Evolutionary conservation across 1,140 invertebrate species (phyloP).

Genomic region (Habropoda laboriosa): DNA sequence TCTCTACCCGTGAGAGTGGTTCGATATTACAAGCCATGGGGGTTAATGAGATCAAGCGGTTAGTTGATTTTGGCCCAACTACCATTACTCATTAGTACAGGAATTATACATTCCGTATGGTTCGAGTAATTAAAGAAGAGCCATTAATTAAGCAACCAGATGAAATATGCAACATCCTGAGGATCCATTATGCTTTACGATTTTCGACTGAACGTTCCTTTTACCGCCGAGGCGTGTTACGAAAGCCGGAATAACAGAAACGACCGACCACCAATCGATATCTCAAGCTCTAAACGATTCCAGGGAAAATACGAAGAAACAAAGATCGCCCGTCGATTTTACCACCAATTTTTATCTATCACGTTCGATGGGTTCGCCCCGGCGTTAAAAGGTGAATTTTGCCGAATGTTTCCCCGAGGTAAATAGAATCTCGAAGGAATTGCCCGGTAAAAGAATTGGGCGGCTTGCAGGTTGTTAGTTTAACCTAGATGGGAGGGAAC

Average conservation of each 20-base stretch:
- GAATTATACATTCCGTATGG: no score
- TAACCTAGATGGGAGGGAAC: constrained; percentile 34
- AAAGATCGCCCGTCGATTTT: constrained; percentile 6
- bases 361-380: constrained; percentile 4
- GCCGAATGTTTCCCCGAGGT: constrained; percentile 41
- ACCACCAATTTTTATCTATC: constrained; percentile 31
- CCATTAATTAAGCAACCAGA: neutral
- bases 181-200: neutral
- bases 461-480: constrained; percentile 45
- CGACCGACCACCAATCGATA: no score
- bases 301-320: neutral
- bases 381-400: constrained; percentile 31
- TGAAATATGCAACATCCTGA: neutral
- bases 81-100: no score
- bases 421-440: constrained; percentile 59
- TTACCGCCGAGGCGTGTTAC: neutral
- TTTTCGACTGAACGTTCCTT: neutral
- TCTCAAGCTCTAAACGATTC: neutral
- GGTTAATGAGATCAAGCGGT: neutral
- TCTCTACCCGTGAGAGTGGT: no score
- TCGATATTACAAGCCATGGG: no score
- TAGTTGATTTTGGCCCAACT: neutral
- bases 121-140: no score
- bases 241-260: neutral
- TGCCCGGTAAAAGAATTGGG: constrained; percentile 47